Base-by-base conservation (phyloP, 2,797 vertebrate species). In the Cyclura pinguis region DNA sequence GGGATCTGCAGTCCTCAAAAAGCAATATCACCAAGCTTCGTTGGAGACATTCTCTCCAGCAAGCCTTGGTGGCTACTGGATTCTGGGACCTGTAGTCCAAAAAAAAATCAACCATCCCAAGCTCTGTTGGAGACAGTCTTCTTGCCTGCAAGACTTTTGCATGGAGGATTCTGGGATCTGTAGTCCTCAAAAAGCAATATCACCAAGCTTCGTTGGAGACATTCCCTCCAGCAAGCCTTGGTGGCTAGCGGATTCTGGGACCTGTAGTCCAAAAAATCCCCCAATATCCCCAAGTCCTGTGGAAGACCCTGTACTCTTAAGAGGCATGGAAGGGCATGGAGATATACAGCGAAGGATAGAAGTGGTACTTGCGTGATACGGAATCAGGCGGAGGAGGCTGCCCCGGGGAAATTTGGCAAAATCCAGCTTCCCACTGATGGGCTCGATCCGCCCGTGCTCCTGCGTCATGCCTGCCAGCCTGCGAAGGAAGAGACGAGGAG, bases 391-490 rank as follows among this genome's bases (percentile, higher is more conserved):
- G 84, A 98, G 91, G 88, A 96, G 90, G 82, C 94, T 96, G 29
- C 98, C 98, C 90, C 98, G 62, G 0, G 98, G 98, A 94, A 97
- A 98, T 38, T 88, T 94, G 93, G 88, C 94, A 72, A 97, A 98
- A 32, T 98, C 98, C 95, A 98, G 57, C 24, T 13, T 73, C 6
- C 98, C 98, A 0, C 96, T 95, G 69, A 95, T 24, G 0, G 97
- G 93, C 94, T 98, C 98, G 93, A 98, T 95, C 93, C 93, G 94
- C 38, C 98, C 98, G 2, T 98, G 98, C 94, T 98, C 98, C 95
- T 98, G 98, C 20, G 98, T 98, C 97, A 98, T 97, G 27, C 97
- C 97, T 94, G 95, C 89, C 93, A 98, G 94, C 95, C 98, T 98
- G 94, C 0, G 6, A 62, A 59, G 64, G 29, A 80, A 2, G 29